A percentile compares a stretch with the other conserved stretches of the same genome.
Conservation (phyloP, 2,113 vertebrate species). For the Anseranas semipalmata region DNA sequence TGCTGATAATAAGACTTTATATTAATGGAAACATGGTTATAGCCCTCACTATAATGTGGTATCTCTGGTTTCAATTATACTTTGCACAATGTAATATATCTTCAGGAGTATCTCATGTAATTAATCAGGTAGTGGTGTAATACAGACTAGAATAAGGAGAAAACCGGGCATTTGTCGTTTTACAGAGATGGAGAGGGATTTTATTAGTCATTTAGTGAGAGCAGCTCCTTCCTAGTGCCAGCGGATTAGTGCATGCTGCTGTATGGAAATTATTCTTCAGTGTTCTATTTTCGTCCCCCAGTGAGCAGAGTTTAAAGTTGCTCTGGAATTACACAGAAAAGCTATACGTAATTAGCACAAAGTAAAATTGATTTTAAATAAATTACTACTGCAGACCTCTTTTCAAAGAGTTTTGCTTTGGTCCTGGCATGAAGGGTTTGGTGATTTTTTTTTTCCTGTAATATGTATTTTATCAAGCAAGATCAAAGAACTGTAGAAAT, state of each 20-base stretch:
- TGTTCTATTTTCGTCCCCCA: slow-evolving; percentile 45
- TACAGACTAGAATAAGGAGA: slow-evolving; percentile 12
- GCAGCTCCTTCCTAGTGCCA: slow-evolving; percentile 31
- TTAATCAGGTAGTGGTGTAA: slow-evolving; percentile 54
- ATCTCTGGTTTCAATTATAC: slow-evolving; percentile 62
- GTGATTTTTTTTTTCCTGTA: neutral
- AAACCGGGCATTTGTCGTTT: slow-evolving; percentile 18
- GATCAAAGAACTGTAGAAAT: slow-evolving; percentile 35
- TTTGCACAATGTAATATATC: slow-evolving; percentile 13
- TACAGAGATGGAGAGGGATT: slow-evolving; percentile 29
- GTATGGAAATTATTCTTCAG: slow-evolving; percentile 38
- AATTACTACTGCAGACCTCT: slow-evolving; percentile 41
- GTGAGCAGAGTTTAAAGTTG: slow-evolving; percentile 38
- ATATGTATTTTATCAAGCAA: slow-evolving; percentile 17
- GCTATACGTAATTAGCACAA: slow-evolving; percentile 39
- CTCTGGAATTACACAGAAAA: slow-evolving; percentile 44
- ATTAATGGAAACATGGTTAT: slow-evolving; percentile 38
- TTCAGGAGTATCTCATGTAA: slow-evolving; percentile 33
- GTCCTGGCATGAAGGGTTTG: neutral
- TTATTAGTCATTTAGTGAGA: slow-evolving; percentile 35
- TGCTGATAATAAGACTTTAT: slow-evolving; percentile 45
- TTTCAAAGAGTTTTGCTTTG: slow-evolving; percentile 42
- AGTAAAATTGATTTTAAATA: slow-evolving; percentile 61
- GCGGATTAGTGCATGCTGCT: neutral
- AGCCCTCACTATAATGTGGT: neutral